Evolutionary conservation across 2,113 vertebrate genomes (phyloP).

Genomic region (Pseudopodoces humilis): DNA sequence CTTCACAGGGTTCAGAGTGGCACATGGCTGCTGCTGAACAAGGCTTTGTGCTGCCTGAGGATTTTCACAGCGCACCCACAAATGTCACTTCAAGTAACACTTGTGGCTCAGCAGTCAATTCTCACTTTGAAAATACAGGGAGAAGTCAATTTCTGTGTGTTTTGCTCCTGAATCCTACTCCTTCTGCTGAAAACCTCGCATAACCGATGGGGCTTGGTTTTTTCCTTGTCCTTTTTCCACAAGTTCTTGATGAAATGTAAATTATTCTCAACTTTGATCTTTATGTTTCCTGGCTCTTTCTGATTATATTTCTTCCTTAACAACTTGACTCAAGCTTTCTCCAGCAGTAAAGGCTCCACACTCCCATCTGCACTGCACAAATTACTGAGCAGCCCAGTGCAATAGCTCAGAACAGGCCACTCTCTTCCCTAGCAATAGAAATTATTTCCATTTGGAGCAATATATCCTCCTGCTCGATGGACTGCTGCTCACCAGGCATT

Average conservation of each 20-base stretch:
- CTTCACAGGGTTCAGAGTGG: background rate
- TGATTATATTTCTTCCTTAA: background rate
- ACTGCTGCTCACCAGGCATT: slow-evolving; percentile 44
- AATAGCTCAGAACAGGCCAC: slow-evolving; percentile 26
- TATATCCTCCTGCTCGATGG: slow-evolving; percentile 43
- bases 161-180: background rate
- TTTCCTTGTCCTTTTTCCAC: background rate
- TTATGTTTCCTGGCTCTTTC: slow-evolving; percentile 23
- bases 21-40: background rate
- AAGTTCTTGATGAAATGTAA: slow-evolving; percentile 45
- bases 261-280: slow-evolving; percentile 45
- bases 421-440: slow-evolving; percentile 45
- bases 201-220: background rate
- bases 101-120: slow-evolving; percentile 27
- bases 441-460: slow-evolving; percentile 63
- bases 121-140: slow-evolving; percentile 39
- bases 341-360: background rate
- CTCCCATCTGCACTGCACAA: background rate
- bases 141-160: slow-evolving; percentile 14
- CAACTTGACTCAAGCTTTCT: background rate
- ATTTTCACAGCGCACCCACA: background rate
- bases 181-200: background rate
- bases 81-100: slow-evolving; percentile 40
- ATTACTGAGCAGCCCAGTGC: background rate
- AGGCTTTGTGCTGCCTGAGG: background rate